Evolutionary conservation across 2,888 invertebrate species (phyloP).

Genomic region (Lasioglossum villosulum): DNA sequence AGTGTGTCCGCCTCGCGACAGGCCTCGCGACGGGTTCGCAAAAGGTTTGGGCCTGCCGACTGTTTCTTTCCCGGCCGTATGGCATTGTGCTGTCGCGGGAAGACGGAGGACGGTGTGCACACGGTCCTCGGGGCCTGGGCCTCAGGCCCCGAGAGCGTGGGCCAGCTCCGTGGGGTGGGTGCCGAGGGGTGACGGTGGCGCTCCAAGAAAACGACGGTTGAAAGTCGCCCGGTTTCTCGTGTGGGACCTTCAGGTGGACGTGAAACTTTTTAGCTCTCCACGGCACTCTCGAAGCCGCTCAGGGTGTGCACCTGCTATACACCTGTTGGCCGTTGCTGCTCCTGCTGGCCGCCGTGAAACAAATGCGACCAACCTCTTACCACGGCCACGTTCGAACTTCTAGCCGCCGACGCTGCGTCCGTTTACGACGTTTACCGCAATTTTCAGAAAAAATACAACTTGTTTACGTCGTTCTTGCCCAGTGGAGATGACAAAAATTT

Average conservation of each 20-base stretch:
- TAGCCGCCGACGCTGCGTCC: constrained; percentile 46
- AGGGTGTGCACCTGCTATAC: constrained; percentile 82
- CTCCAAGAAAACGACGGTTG: constrained; percentile 79
- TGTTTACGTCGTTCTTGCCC: not conserved
- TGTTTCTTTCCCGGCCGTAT: constrained; percentile 32
- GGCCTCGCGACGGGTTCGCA: not conserved
- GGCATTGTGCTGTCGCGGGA: constrained; percentile 56
- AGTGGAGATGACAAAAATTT: not conserved
- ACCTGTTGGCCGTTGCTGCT: constrained; percentile 83
- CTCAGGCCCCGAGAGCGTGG: constrained; percentile 23
- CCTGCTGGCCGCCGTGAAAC: constrained; percentile 61
- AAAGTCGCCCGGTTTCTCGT: constrained; percentile 78
- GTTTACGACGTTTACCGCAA: constrained; percentile 18
- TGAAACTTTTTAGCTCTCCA: constrained; percentile 77
- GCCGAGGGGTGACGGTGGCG: constrained; percentile 62
- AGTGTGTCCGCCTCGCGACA: constrained; percentile 7
- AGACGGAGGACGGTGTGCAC: constrained; percentile 43
- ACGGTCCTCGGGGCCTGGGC: not conserved
- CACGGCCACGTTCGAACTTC: constrained; percentile 41
- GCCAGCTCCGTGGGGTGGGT: constrained; percentile 72
- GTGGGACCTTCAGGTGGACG: constrained; percentile 83
- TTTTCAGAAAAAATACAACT: no score
- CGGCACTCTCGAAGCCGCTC: constrained; percentile 73
- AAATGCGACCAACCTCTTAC: constrained; percentile 58
- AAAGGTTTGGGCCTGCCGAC: constrained; percentile 30